Evolutionary conservation across 1,140 invertebrate genomes (phyloP), one percentile per base, ranked within the genome.

Genomic region (Drosophila fuyamai): DNA sequence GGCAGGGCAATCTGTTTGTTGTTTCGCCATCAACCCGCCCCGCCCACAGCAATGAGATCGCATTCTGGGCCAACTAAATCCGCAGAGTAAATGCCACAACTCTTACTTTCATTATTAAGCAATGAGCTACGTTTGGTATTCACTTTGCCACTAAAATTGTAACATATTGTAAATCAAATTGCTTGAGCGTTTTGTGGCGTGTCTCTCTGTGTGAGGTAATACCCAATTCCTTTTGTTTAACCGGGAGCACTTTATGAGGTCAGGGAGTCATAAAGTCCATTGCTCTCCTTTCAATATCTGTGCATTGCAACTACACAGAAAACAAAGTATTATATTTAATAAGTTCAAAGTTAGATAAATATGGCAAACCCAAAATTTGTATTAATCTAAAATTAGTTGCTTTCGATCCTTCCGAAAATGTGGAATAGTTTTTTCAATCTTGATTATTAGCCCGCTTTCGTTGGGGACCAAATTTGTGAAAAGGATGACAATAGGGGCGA

Each of bases 151-250:
- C 38, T 56, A 35, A 18, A 40, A 43, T 48, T 66, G 61, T 67
- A 67, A 76, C 54, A 66, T 38, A 76, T 76, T 67, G 73, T 67
- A 76, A 76, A 76, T 67, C 61, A 76, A 76, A 58, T 65, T 63
- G 59, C 70, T 51, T 13, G 41, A 65, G 61, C 36, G 51, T 57
- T 57, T 47, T 48, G 41, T 53, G 18, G 71, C 54, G 41, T 53
- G 18, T 60, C 54, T 48, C 71, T 75, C 60, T 46, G 71, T 74
- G 35, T 65, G 73, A 53, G 73, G 73, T 50, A 65, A 76, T 65
- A 51, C 9, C 23, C 54, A 76, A 76, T 67, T 57, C 36, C 73
- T 76, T 67, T 76, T 50, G 58, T 55, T 76, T 50, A 55, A 59
- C 54, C 61, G 48, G 54, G 43, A 76, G 54, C 71, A 75, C 43